These are phyloP conservation scores for Sylvietta virens DNA, from an alignment of 2,113 vertebrate species.

Conservation along the genomic window DNA sequence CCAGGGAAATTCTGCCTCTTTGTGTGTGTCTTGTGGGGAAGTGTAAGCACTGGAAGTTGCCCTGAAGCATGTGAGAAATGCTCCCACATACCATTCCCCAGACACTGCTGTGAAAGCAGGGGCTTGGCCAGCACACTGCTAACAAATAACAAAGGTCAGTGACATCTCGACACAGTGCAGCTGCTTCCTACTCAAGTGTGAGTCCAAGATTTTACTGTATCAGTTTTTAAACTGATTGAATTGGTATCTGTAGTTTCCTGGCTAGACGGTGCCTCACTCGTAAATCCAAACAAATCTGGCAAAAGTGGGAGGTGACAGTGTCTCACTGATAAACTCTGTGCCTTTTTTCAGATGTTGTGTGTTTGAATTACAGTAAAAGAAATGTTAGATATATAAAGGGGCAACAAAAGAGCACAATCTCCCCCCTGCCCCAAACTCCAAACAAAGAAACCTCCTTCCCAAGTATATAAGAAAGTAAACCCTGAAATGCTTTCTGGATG, in stretches of 20 bases:
- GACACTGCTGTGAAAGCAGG: neutral
- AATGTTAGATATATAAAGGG: neutral
- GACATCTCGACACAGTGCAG: neutral
- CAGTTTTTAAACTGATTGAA: neutral
- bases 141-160: neutral
- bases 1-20: neutral
- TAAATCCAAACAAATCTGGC: neutral
- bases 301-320: neutral
- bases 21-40: neutral
- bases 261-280: neutral
- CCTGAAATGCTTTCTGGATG: neutral
- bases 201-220: neutral
- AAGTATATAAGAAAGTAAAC: neutral
- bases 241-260: neutral
- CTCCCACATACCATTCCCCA: neutral
- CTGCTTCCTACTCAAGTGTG: neutral
- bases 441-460: neutral
- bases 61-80: neutral
- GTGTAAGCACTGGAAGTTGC: neutral
- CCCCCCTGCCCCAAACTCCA: neutral
- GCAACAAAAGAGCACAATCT: accelerated
- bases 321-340: neutral
- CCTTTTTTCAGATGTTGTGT: neutral
- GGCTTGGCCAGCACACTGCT: neutral
- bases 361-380: neutral